These are phyloP conservation scores for Epinotia nisella DNA, from an alignment of 2,888 invertebrate genomes.

Conservation along the genomic window DNA sequence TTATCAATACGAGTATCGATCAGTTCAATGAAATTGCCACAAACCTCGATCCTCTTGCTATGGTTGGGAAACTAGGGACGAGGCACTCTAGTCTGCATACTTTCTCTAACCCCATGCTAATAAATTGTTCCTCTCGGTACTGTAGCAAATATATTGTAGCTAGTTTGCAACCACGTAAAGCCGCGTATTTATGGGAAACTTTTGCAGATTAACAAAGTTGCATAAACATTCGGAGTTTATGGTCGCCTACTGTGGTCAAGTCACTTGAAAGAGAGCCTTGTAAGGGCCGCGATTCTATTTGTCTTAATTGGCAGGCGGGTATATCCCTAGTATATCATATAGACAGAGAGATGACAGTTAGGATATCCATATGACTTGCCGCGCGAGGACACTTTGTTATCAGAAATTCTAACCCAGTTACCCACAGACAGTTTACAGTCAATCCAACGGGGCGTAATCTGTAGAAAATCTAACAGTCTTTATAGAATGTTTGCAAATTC, in stretches of 20 bases:
- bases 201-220: not conserved
- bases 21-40: too few relatives aligned
- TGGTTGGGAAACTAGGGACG: not conserved
- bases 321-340: too few relatives aligned
- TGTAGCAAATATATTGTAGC: slow-evolving; percentile 1
- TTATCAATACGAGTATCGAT: too few relatives aligned
- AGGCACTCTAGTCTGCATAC: not conserved
- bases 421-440: too few relatives aligned
- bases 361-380: not conserved
- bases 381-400: not conserved
- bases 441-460: too few relatives aligned
- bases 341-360: not conserved
- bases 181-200: not conserved
- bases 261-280: not conserved
- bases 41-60: too few relatives aligned
- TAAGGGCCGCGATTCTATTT: not conserved
- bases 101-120: not conserved
- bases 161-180: slow-evolving; percentile 1
- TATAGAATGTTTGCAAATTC: not conserved
- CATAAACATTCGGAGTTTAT: slow-evolving; percentile 1
- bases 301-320: too few relatives aligned
- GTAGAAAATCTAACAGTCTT: too few relatives aligned
- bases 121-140: slow-evolving; percentile 1
- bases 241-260: not conserved
- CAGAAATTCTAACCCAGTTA: not conserved